A percentile compares a stretch with the other conserved stretches of the same genome.
Evolutionary conservation across 2,888 invertebrate genomes (phyloP).

Genomic region (Tenthredo livida): DNA sequence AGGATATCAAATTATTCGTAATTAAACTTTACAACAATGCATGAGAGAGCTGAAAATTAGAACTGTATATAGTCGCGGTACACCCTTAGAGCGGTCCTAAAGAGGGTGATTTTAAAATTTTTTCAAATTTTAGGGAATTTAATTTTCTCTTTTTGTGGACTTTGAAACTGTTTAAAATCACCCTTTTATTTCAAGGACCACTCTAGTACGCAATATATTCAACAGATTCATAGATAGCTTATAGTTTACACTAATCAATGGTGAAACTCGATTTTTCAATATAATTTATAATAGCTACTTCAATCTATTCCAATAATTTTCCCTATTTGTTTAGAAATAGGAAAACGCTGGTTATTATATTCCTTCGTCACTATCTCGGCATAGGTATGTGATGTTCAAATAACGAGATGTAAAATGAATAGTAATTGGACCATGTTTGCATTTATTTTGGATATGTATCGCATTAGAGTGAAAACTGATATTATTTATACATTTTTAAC

Average conservation of each 20-base stretch:
- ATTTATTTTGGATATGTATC: neutral
- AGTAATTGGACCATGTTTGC: neutral
- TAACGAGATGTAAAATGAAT: neutral
- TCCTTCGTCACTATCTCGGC: neutral
- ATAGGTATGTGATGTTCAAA: conserved; percentile 5
- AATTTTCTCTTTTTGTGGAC: too few species aligned
- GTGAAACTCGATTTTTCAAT: neutral
- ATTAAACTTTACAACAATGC: neutral
- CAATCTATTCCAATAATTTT: neutral
- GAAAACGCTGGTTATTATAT: neutral
- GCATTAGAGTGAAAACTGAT: neutral
- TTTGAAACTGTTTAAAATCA: too few species aligned
- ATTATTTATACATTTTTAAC: neutral
- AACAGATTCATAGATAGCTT: neutral
- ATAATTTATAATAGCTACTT: neutral
- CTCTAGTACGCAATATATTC: neutral
- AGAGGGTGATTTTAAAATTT: too few species aligned
- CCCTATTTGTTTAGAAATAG: neutral
- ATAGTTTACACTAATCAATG: neutral
- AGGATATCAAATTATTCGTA: conserved; percentile 7
- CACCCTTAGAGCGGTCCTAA: too few species aligned
- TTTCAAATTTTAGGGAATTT: too few species aligned
- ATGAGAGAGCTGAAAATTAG: neutral
- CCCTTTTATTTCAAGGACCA: too few species aligned
- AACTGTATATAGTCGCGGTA: neutral